Percentiles rank a stretch among this genome's conserved stretches.
These are phyloP conservation scores for Liposcelis brunnea DNA, from an alignment of 2,888 invertebrate species.

Conservation along the genomic window DNA sequence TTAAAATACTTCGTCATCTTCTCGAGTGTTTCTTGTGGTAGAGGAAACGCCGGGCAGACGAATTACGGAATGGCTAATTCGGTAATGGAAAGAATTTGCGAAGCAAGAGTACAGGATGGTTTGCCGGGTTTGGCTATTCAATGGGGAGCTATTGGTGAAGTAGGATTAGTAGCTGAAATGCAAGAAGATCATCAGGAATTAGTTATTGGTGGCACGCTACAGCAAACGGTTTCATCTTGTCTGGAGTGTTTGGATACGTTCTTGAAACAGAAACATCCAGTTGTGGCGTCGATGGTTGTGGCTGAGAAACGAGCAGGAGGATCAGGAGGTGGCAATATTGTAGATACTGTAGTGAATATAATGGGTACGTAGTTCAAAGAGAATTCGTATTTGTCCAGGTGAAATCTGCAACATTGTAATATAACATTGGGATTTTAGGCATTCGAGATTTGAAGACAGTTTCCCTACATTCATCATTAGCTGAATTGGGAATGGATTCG, in stretches of 20 bases:
- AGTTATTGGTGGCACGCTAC: slow-evolving; percentile 62
- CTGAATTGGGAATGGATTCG: slow-evolving; percentile 92
- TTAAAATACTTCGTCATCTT: slow-evolving; percentile 67
- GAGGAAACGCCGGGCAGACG: slow-evolving; percentile 81
- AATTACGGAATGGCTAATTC: slow-evolving; percentile 86
- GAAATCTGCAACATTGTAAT: no score
- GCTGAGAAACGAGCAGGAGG: slow-evolving; percentile 58
- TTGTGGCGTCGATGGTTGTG: slow-evolving; percentile 71
- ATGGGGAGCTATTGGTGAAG: slow-evolving; percentile 88
- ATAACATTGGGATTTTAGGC: no score
- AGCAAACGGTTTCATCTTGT: slow-evolving; percentile 72
- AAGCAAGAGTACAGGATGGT: slow-evolving; percentile 47
- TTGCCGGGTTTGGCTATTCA: slow-evolving; percentile 70
- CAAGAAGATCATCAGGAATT: slow-evolving; percentile 47
- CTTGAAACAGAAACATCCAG: slow-evolving; percentile 42
- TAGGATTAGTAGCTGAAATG: slow-evolving; percentile 40
- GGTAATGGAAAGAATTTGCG: slow-evolving; percentile 45
- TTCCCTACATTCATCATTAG: slow-evolving; percentile 53
- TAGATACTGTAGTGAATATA: slow-evolving; percentile 51
- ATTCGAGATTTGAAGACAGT: slow-evolving; percentile 50
- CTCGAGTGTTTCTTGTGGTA: slow-evolving; percentile 80
- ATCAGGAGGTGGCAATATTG: slow-evolving; percentile 43
- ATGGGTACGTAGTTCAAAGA: slow-evolving; percentile 26
- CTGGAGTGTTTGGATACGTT: slow-evolving; percentile 46
- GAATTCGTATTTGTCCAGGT: no score